A percentile compares a stretch with the other conserved stretches of the same genome.
Conservation (phyloP, 2,113 vertebrate genomes). For the Calidris pugnax region DNA sequence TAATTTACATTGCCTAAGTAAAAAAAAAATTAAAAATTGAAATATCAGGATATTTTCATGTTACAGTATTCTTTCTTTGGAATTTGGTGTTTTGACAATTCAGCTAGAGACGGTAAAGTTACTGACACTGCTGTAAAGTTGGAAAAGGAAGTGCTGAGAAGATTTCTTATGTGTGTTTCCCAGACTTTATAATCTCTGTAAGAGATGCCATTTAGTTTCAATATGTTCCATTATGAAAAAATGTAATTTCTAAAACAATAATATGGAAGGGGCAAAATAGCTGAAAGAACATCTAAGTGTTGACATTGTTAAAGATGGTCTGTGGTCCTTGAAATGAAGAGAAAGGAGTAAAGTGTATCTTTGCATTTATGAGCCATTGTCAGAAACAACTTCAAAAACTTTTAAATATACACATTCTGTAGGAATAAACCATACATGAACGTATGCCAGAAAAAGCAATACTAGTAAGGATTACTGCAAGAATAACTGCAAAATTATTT, state of each 20-base stretch:
- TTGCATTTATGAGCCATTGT: not conserved
- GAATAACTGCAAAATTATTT: not conserved
- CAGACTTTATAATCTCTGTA: not conserved
- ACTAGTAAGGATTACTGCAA: not conserved
- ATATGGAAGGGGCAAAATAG: not conserved
- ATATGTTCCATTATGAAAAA: not conserved
- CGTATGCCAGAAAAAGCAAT: not conserved
- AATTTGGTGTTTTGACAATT: not conserved
- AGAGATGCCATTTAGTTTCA: not conserved
- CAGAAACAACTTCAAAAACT: not conserved
- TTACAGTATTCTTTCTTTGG: not conserved
- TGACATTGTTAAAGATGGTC: not conserved
- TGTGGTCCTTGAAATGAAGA: not conserved
- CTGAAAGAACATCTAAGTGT: not conserved
- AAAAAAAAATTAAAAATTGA: not conserved
- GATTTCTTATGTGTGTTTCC: not conserved
- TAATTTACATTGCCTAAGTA: not conserved
- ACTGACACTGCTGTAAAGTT: not conserved
- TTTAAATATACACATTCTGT: not conserved
- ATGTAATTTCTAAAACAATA: not conserved
- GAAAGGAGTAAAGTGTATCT: not conserved
- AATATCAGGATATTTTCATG: not conserved
- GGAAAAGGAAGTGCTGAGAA: not conserved
- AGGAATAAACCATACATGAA: not conserved
- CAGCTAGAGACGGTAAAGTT: not conserved